phyloP scores from a whole-genome alignment of 2,888 invertebrate genomes.

The Chloromyia formosa region DNA sequence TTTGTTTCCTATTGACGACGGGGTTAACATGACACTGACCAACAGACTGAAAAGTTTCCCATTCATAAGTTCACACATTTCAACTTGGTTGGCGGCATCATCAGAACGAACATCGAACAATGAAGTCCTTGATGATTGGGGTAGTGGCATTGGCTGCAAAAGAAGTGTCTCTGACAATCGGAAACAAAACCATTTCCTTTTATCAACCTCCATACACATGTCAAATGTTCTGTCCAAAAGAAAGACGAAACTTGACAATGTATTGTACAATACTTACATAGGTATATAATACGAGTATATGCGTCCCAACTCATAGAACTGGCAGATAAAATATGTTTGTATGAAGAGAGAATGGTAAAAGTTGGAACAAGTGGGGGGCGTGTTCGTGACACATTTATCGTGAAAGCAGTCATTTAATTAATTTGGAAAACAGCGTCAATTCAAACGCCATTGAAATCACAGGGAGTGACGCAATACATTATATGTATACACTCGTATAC shows the following conservation, averaged over 20 bases:
- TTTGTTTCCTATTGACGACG: too few relatives aligned
- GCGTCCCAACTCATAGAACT: not conserved
- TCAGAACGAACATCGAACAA: slow-evolving; percentile 14
- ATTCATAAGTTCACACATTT: not conserved
- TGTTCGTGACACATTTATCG: slow-evolving; percentile 41
- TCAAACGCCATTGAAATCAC: not conserved
- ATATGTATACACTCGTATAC: too few relatives aligned
- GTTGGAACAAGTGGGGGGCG: slow-evolving; percentile 26
- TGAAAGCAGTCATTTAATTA: slow-evolving; percentile 42
- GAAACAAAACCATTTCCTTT: slow-evolving; percentile 43
- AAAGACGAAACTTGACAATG: slow-evolving; percentile 30
- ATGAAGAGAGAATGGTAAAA: slow-evolving; percentile 3
- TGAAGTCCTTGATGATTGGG: slow-evolving; percentile 20
- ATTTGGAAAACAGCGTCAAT: slow-evolving; percentile 34
- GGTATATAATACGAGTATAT: too few relatives aligned
- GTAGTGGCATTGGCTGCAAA: not conserved
- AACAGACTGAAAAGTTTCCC: too few relatives aligned
- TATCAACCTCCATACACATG: slow-evolving; percentile 13
- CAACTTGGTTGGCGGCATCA: not conserved
- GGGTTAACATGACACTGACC: too few relatives aligned
- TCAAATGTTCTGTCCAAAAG: slow-evolving; percentile 35
- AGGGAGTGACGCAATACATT: not conserved
- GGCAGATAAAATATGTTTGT: not conserved
- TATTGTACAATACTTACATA: too few relatives aligned
- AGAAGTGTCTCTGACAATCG: slow-evolving; percentile 43